Base-by-base conservation (phyloP, 2,797 vertebrate genomes). In the Gallirallus australis region DNA sequence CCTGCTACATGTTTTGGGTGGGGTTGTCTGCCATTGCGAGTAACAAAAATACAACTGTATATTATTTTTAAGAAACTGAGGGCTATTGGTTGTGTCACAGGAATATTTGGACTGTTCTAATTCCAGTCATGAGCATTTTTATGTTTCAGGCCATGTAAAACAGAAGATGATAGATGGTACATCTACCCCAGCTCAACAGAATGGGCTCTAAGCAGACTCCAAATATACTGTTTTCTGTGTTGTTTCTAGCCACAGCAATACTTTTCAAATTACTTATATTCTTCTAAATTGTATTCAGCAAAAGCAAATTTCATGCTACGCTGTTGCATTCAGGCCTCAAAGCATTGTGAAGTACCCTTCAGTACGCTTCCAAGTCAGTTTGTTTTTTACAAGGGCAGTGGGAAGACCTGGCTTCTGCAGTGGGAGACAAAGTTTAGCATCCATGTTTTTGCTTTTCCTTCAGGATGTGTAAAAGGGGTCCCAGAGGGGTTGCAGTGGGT, bases 81-180 rank as follows among this genome's bases (percentile, higher is more conserved):
- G 9, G 45, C 83, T 91, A 86, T 83, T 91, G 40, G 13, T 89
- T 65, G 28, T 94, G 53, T 78, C 76, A 78, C 4, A 4, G 57
- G 57, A 88, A 31, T 83, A 64, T 93, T 86, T 86, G 47, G 28
- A 71, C 84, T 93, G 47, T 86, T 94, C 37, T 81, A 82, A 68
- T 64, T 81, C 39, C 30, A 72, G 25, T 72, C 77, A 78, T 93
- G 45, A 85, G 19, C 53, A 69, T 71, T 91, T 93, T 88, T 68
- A 50, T 11, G 33, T 94, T 89, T 91, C 82, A 88, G 78, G 15
- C 61, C 13, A 6, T 39, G 56, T 78, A 87, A 78, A 91, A 57
- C 37, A 94, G 84, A 85, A 80, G 9, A 78, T 82, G 17, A 61
- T 66, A 52, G 16, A 24, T 4, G 8, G 35, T 76, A 30, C 19